phyloP scores from a whole-genome alignment of 2,797 vertebrate genomes.

The Myotis vivesi region DNA sequence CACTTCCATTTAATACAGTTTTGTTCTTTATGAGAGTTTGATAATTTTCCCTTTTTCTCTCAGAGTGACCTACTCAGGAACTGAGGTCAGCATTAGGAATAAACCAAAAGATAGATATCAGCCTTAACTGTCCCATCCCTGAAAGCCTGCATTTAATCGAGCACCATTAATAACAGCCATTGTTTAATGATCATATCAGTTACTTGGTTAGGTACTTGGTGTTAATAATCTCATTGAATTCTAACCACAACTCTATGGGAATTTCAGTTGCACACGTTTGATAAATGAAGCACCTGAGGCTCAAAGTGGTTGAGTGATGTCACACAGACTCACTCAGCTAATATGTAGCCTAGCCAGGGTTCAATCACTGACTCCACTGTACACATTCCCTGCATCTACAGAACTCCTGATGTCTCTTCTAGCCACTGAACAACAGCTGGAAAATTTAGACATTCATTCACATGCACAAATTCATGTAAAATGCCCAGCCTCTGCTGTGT shows the following conservation, averaged over 20 bases:
- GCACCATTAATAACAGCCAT: neutral
- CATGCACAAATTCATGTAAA: conserved; percentile 1
- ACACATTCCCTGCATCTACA: neutral
- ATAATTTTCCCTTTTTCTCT: conserved; percentile 10
- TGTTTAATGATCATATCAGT: neutral
- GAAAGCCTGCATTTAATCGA: neutral
- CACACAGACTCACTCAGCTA: neutral
- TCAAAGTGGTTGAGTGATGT: neutral
- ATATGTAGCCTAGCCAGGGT: neutral
- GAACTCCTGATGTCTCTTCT: neutral
- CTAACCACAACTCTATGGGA: neutral
- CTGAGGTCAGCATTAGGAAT: neutral
- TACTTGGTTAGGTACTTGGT: neutral
- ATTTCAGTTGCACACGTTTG: neutral
- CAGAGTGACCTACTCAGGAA: neutral
- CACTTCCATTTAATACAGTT: neutral
- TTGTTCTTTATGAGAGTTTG: neutral
- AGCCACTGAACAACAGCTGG: neutral
- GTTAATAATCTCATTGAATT: conserved; percentile 15
- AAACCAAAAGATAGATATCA: neutral
- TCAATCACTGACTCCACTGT: neutral
- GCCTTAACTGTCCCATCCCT: neutral
- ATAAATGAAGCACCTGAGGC: neutral
- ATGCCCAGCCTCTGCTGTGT: neutral
- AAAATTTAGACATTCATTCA: neutral